Evolutionary conservation across 1,140 invertebrate genomes (phyloP), one percentile per base, ranked within the genome.

Genomic region (Protaetia brevitarsis): DNA sequence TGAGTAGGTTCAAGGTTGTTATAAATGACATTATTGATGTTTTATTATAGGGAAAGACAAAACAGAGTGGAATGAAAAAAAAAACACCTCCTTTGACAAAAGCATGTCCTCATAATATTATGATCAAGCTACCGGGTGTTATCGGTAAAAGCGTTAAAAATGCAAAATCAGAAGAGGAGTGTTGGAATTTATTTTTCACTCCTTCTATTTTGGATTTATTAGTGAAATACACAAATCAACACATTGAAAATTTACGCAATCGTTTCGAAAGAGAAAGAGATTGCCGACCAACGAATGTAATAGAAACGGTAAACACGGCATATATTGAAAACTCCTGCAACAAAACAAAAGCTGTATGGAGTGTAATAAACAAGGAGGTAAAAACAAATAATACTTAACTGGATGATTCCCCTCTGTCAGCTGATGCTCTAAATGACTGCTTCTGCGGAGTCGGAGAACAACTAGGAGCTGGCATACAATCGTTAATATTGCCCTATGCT

Each of bases 31-130:
- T 6, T 6, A 19, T 51, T 51, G 16, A 7, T 13, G 21, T 51
- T 51, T 51, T 51, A 51, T 51, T 51, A 51, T 19, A 60, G 28
- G 56, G 45, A n/a, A n/a, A n/a, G n/a, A n/a, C n/a, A n/a, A n/a
- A 10, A 59, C 56, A 13, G 23, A 59, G 13, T 58, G 45, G 56
- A 65, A 30, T 31, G n/a, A n/a, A 65, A 34, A 65, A n/a, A n/a
- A 23, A 60, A 8, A 26, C 45, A 31, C 13, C 27, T 28, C 5
- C 4, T 5, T 21, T 34, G 13, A 31, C 29, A 28, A 58, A 60
- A 58, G 23, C 28, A 21, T 16, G 56, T 36, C 64, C 64, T 16
- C 64, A 65, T 21, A 65, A 65, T 59, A 65, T 65, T 59, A n/a
- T 59, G 5, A 6, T 60, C 1, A 65, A 60, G 29, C 34, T 65